Conservation (phyloP, 2,888 invertebrate genomes). For the Amphipoea lucens region DNA sequence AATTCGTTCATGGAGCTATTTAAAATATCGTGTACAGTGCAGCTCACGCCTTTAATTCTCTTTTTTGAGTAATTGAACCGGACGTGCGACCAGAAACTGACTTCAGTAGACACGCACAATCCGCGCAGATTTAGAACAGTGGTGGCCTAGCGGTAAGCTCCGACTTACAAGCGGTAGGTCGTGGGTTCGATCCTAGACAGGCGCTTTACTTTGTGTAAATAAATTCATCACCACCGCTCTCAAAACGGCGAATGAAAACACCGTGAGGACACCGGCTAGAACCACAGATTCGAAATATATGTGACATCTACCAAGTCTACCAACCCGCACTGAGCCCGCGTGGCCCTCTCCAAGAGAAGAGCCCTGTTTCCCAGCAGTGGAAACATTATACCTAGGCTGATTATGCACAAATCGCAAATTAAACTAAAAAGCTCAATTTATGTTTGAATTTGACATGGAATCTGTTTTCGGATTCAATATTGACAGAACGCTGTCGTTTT, state of each 20-base stretch:
- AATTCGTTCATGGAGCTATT: constrained; percentile 53
- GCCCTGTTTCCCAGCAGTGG: not conserved
- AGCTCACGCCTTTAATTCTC: constrained; percentile 25
- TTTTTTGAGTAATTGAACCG: constrained; percentile 14
- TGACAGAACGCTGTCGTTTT: not conserved
- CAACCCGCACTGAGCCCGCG: not conserved
- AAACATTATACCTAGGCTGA: not conserved
- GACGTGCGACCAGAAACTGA: constrained; percentile 7
- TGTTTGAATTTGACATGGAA: not conserved
- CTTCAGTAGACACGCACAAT: not conserved
- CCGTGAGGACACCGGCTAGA: not conserved
- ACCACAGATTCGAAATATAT: not conserved
- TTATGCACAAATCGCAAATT: not conserved
- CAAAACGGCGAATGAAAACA: not conserved
- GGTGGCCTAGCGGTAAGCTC: too few species aligned
- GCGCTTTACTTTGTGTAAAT: not conserved
- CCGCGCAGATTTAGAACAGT: not conserved
- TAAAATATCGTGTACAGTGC: constrained; percentile 40
- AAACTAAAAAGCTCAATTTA: not conserved
- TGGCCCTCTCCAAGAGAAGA: not conserved
- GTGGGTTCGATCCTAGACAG: not conserved
- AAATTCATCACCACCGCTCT: not conserved
- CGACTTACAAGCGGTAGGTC: too few species aligned
- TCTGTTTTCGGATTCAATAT: not conserved
- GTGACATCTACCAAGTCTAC: not conserved